phyloP scores from a whole-genome alignment of 2,797 vertebrate genomes.

The Arnoldichthys spilopterus region DNA sequence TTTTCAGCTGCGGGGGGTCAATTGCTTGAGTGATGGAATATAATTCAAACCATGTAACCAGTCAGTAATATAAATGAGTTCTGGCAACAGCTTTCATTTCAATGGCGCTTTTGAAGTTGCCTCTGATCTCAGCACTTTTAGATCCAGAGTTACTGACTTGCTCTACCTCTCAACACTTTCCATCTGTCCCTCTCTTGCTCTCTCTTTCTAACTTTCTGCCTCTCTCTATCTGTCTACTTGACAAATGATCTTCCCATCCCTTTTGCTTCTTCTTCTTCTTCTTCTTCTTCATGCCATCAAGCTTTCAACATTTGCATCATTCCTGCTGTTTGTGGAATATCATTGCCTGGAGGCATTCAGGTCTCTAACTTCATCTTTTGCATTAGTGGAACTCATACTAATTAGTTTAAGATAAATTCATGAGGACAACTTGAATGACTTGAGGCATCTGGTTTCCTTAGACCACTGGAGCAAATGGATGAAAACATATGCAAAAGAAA shows the following conservation, averaged over 20 bases:
- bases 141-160: not conserved
- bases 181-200: not conserved
- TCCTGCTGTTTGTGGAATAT: not conserved
- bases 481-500: not conserved
- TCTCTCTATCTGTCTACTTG: not conserved
- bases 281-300: not conserved
- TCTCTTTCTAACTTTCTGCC: not conserved
- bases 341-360: not conserved
- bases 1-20: not conserved
- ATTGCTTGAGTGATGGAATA: constrained; percentile 19
- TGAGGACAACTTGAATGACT: not conserved
- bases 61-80: constrained; percentile 29
- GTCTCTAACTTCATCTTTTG: not conserved
- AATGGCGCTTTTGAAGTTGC: constrained; percentile 38
- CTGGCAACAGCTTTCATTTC: constrained; percentile 32
- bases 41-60: constrained; percentile 25
- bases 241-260: not conserved
- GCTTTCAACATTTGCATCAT: not conserved
- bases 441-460: not conserved
- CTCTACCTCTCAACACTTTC: not conserved
- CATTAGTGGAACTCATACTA: not conserved
- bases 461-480: not conserved
- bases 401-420: not conserved
- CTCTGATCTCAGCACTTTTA: constrained; percentile 31
- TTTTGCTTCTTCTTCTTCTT: not conserved